Evolutionary conservation across 1,140 invertebrate genomes (phyloP), one percentile per base, ranked within the genome.

Genomic region (Drosophila azteca): DNA sequence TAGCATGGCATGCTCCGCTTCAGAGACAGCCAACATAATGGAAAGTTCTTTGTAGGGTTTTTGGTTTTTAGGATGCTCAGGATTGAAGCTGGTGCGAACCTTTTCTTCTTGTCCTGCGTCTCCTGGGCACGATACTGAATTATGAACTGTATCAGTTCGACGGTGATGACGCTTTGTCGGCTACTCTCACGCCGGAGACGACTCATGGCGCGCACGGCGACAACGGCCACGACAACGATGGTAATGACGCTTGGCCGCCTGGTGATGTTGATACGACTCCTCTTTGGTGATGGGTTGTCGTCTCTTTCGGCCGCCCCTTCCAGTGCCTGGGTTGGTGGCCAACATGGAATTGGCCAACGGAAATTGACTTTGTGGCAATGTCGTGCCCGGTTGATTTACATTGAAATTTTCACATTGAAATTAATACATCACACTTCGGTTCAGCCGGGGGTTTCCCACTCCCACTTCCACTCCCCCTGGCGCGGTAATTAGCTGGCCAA

Each of bases 121-220:
- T 91, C 90, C 90, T 90, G 66, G 67, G 90, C 90, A 50, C 90
- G 85, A 82, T 90, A 91, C 76, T 91, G 90, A 88, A 91, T 91
- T 82, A 91, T 91, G 74, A 91, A 91, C 75, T 91, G 90, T 75
- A 91, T 91, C 35, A 91, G 74, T 60, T 91, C 90, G 29, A 91
- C 90, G 64, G 90, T 91, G 59, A 91, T 91, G 60, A 91, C 76
- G 79, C 90, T 91, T 73, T 91, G 84, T 51, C 84, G 87, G 65
- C 90, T 87, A 68, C 77, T 90, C 77, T 91, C 85, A 72, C 90
- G 90, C 71, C 90, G 75, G 60, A 87, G 75, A 76, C 90, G 90
- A 89, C 90, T 91, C 90, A 91, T 91, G 65, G 69, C 78, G 73
- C 57, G 71, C 58, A 61, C 54, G 61, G 60, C 73, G 44, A 59